A percentile compares a stretch with the other conserved stretches of the same genome.
phyloP scores from a whole-genome alignment of 2,888 invertebrate genomes.

The Uloborus plumipes region DNA sequence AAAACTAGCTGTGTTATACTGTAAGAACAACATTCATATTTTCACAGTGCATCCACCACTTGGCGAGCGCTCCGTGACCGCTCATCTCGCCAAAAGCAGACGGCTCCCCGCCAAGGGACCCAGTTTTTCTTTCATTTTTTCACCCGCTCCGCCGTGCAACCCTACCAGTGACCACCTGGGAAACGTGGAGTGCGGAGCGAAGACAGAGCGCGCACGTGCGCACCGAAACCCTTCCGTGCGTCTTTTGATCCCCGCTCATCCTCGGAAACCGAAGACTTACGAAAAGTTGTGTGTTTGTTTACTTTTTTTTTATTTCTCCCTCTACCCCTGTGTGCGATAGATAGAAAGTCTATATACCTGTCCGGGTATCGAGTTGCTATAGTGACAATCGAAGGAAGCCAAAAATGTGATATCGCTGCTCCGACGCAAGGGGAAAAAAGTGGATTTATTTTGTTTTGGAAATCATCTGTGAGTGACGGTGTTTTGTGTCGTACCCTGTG shows the following conservation, averaged over 20 bases:
- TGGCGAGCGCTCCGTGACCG: constrained; percentile 1
- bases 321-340: neutral
- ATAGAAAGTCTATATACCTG: neutral
- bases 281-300: constrained; percentile 3
- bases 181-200: constrained; percentile 22
- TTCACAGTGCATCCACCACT: neutral
- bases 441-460: neutral
- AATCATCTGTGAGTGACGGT: neutral
- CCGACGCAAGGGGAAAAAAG: neutral
- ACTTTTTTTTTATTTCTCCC: neutral
- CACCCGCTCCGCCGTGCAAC: constrained; percentile 28
- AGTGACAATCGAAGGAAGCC: constrained; percentile 38
- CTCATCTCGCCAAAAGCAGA: neutral
- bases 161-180: constrained; percentile 59
- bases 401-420: constrained; percentile 11
- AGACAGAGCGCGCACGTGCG: neutral
- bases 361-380: constrained; percentile 45
- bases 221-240: constrained; percentile 3
- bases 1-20: too few species aligned
- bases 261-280: constrained; percentile 19
- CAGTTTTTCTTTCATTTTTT: constrained; percentile 14
- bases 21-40: too few species aligned
- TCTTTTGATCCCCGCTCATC: neutral
- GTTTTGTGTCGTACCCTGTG: too few species aligned
- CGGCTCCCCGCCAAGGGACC: neutral